Evolutionary conservation across 2,888 invertebrate genomes (phyloP).

Genomic region (Ophion ventricosus): DNA sequence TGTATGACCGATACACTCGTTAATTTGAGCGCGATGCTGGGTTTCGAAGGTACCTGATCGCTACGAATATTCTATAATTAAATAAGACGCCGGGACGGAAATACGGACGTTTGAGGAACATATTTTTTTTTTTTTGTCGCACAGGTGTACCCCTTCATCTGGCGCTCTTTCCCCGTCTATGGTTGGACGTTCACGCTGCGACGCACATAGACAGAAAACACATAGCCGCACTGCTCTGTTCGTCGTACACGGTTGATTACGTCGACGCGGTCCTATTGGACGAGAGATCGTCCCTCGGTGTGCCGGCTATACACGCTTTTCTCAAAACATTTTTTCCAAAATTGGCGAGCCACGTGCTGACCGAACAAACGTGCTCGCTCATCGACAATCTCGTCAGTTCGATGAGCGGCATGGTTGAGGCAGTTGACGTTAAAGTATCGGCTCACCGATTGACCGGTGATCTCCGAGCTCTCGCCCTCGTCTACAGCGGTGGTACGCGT

Average conservation of each 20-base stretch:
- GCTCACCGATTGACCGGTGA: constrained; percentile 85
- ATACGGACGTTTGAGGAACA: background rate
- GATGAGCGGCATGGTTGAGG: constrained; percentile 84
- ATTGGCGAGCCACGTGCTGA: constrained; percentile 88
- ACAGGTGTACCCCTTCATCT: constrained; percentile 91
- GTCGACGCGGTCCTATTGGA: constrained; percentile 95
- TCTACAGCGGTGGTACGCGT: constrained; percentile 84
- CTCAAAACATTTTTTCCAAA: constrained; percentile 95
- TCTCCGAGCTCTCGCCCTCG: constrained; percentile 85
- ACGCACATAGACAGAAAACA: constrained; percentile 91
- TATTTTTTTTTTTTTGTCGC: constrained; percentile 21
- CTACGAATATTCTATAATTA: background rate
- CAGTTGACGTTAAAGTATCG: constrained; percentile 84
- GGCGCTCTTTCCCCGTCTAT: constrained; percentile 95
- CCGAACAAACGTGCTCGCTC: constrained; percentile 86
- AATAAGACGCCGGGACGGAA: background rate
- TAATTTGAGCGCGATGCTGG: constrained; percentile 94
- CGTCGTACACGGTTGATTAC: constrained; percentile 94
- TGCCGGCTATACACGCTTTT: constrained; percentile 93
- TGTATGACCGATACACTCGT: constrained; percentile 94
- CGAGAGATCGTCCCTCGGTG: constrained; percentile 93
- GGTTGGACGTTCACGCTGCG: constrained; percentile 94
- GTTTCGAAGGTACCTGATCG: constrained; percentile 89
- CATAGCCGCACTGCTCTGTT: constrained; percentile 91
- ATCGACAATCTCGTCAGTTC: constrained; percentile 87